Base-by-base conservation (phyloP, 2,797 vertebrate species). In the Emydoidea blandingii region DNA sequence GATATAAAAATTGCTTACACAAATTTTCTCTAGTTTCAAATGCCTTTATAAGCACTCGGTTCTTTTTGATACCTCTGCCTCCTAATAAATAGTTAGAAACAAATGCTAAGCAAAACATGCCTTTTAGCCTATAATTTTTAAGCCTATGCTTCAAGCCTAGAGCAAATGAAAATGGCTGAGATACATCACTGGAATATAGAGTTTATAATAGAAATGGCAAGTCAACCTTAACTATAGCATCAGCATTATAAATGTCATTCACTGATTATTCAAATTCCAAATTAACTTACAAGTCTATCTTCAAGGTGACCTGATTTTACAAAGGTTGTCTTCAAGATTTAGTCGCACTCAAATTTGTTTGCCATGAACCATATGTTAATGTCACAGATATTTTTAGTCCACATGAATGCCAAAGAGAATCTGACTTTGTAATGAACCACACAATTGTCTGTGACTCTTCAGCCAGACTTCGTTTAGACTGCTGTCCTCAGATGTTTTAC, bases 351-450 rank as follows among this genome's bases (percentile, higher is more conserved):
- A 92, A 57, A 82, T 54, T 76, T 81, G 18, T 82, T 86, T 90
- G 27, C 27, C 50, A 25, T 34, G 57, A 59, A 53, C 49, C 49
- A 21, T 88, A 86, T 90, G 82, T 85, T 84, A 68, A 94, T 34
- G 44, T 74, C 79, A 88, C 9, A 89, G 72, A 54, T 78, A 82
- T 84, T 90, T 41, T 93, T 83, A 88, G n/a, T 84, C 74, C 83
- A n/a, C 57, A 62, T 59, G 74, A 94, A 82, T 65, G 65, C 34
- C 79, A 59, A 50, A 85, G 56, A 81, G 23, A 74, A 88, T 74
- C 65, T 91, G 34, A 76, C 29, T 92, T 87, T 83, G 11, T 78
- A 89, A 65, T 76, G 54, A 89, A 92, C 54, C 81, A 15, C 12
- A 72, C 79, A 92, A 85, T 83, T 56, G 27, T 87, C 15, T 37